phyloP scores from a whole-genome alignment of 2,113 vertebrate genomes.

The Hippoglossus stenolepis region DNA sequence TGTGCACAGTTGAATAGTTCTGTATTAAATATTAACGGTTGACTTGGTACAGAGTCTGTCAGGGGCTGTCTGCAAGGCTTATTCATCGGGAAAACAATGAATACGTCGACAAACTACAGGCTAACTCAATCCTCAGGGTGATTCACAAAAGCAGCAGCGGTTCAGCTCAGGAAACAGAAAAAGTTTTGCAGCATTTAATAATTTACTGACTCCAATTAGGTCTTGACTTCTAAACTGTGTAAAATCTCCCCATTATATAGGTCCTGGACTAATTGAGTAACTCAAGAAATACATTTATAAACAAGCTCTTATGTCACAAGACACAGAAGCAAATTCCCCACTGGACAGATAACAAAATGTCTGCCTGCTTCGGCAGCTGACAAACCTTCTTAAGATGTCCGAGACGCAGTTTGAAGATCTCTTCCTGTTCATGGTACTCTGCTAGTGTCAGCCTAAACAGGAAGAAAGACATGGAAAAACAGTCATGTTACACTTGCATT shows the following conservation, averaged over 20 bases:
- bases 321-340: neutral
- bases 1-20: slow-evolving; percentile 45
- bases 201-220: neutral
- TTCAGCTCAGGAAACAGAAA: slow-evolving; percentile 5
- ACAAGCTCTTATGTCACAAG: neutral
- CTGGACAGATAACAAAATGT: neutral
- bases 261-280: neutral
- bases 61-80: slow-evolving; percentile 25
- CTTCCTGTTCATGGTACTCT: slow-evolving; percentile 99
- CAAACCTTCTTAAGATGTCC: slow-evolving; percentile 98
- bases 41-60: slow-evolving; percentile 41
- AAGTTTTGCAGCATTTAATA: slow-evolving; percentile 3
- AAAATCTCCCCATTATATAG: neutral
- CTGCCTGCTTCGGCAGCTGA: neutral
- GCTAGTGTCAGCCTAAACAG: slow-evolving; percentile 92
- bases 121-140: neutral
- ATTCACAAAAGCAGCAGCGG: slow-evolving; percentile 14
- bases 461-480: neutral
- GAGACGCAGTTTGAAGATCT: slow-evolving; percentile 98
- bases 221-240: neutral
- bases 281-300: neutral
- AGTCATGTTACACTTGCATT: neutral
- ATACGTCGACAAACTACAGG: slow-evolving; percentile 24
- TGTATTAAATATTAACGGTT: slow-evolving; percentile 68
- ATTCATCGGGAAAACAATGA: slow-evolving; percentile 50